phyloP scores from a whole-genome alignment of 2,797 vertebrate genomes.

The Platalea minor region DNA sequence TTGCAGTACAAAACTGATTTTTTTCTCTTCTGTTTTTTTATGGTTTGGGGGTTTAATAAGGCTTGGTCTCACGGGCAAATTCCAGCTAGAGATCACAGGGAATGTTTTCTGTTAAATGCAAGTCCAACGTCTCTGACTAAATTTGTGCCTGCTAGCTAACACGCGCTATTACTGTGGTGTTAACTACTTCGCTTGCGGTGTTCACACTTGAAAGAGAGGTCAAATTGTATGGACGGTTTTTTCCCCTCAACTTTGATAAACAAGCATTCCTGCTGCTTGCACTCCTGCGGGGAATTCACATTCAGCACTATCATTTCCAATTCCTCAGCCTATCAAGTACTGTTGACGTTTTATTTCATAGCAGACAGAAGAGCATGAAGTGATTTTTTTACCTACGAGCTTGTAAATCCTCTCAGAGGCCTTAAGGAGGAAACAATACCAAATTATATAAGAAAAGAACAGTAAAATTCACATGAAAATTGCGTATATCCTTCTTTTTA shows the following conservation, averaged over 20 bases:
- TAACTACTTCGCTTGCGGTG: background rate
- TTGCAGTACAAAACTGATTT: background rate
- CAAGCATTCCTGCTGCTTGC: background rate
- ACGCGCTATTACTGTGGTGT: background rate
- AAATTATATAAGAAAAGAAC: background rate
- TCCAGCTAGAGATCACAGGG: background rate
- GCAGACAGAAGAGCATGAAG: background rate
- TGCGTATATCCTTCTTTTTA: background rate
- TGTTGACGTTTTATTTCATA: background rate
- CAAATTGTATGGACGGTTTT: background rate
- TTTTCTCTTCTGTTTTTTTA: background rate
- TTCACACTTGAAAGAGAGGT: background rate
- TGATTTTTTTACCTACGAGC: background rate
- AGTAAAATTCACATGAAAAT: background rate
- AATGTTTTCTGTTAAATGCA: background rate
- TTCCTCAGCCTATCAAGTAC: background rate
- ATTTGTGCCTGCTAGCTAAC: background rate
- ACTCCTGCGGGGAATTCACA: background rate
- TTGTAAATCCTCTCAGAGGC: background rate
- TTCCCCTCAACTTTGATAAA: background rate
- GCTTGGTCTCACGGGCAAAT: background rate
- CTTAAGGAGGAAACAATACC: background rate
- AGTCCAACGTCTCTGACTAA: background rate
- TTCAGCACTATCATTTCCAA: background rate
- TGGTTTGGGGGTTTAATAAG: background rate